Conservation (phyloP, 2,113 vertebrate species). For the Cairina moschata region DNA sequence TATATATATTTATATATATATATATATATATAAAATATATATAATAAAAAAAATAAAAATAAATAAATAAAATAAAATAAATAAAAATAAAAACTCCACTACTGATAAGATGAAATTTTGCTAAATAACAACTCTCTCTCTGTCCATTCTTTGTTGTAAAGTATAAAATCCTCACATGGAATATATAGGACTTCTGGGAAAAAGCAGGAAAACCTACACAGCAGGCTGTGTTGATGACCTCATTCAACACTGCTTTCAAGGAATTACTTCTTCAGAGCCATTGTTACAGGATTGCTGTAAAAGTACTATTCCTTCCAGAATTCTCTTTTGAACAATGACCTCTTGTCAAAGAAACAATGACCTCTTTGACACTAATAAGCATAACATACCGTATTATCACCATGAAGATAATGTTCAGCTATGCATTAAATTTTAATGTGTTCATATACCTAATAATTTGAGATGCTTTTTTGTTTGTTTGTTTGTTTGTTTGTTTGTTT, state of each 20-base stretch:
- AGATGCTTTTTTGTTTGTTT: not conserved
- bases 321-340: not conserved
- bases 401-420: constrained; percentile 6
- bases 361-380: not conserved
- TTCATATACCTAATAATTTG: not conserved
- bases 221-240: not conserved
- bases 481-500: not conserved
- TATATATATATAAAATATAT: too few relatives aligned
- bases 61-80: too few relatives aligned
- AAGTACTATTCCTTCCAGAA: not conserved
- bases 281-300: constrained; percentile 13
- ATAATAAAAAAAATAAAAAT: too few relatives aligned
- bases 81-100: too few relatives aligned
- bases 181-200: not conserved
- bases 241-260: not conserved
- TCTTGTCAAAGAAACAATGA: not conserved
- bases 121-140: not conserved
- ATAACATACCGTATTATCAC: not conserved
- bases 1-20: too few relatives aligned
- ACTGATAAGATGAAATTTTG: not conserved
- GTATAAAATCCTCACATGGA: not conserved
- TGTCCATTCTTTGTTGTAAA: not conserved
- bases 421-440: not conserved
- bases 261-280: constrained; percentile 3
- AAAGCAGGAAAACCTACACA: not conserved